phyloP scores from a whole-genome alignment of 2,797 vertebrate genomes.

The Carduelis carduelis region DNA sequence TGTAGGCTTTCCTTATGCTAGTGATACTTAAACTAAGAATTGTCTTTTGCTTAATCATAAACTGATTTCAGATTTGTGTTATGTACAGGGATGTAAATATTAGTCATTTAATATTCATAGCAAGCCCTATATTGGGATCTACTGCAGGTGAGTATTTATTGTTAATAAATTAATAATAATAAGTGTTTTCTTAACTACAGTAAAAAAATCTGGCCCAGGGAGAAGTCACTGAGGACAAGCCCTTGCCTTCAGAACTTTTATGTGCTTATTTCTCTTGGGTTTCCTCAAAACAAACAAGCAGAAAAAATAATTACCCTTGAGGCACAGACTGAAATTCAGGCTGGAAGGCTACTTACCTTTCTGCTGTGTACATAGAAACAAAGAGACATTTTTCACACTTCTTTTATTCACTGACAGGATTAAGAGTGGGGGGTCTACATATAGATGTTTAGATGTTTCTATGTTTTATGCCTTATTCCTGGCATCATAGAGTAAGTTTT shows the following conservation, averaged over 20 bases:
- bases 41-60: neutral
- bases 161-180: neutral
- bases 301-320: neutral
- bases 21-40: neutral
- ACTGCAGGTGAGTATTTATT: neutral
- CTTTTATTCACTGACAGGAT: neutral
- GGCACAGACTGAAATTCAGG: slow-evolving; percentile 29
- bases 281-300: neutral
- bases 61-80: neutral
- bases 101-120: neutral
- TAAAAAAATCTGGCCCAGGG: neutral
- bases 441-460: slow-evolving; percentile 23
- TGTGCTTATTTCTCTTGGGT: neutral
- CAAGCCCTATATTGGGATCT: neutral
- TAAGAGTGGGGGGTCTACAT: neutral
- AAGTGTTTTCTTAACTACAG: neutral
- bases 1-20: neutral
- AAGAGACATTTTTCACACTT: slow-evolving; percentile 9
- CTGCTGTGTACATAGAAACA: neutral
- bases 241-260: neutral
- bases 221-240: neutral
- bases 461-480: neutral
- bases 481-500: neutral
- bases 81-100: neutral
- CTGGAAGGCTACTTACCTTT: neutral